Base-by-base conservation (phyloP, 2,113 vertebrate genomes). In the Corvus cornix region DNA sequence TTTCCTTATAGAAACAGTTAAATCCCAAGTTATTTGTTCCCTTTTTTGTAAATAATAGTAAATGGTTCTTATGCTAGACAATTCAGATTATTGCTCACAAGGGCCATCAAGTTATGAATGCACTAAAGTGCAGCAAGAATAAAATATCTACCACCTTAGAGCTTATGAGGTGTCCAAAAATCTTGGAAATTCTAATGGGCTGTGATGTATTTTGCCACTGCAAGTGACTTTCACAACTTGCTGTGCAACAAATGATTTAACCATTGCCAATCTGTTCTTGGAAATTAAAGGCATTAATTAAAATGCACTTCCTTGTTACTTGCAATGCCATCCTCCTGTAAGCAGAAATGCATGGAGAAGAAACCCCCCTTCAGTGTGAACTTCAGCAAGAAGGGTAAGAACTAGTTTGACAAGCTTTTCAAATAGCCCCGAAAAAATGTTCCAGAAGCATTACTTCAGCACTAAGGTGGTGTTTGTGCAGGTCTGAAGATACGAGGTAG, bases 191-290 rank as follows among this genome's bases (percentile, higher is more conserved):
- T 96, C 91, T 89, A 90, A 70, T 60, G 72, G 56, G 21, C 48
- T 72, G 16, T 93, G 94, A 97, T 92, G 37, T 46, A 88, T 91
- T 96, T 95, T 97, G 87, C 94, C 96, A 95, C 72, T 92, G 73
- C 78, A 94, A 97, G 95, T 96, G 96, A 97, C 84, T 97, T 97
- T 96, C 96, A 96, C 73, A 97, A 97, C 43, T 96, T 19, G 2
- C 64, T 93, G 49, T 95, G 58, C 62, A 93, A 92, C 81, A 95
- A 91, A 86, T 91, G 82, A 82, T 96, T 92, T 87, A 96, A 77
- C 64, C 79, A 63, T 82, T 62, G 21, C 39, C 46, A 64, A 15
- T 48, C 58, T 73, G 89, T 90, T 76, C 53, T 94, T 6, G 5
- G 30, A 41, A 87, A 92, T 64, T 52, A 93, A 95, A 96, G 44